phyloP scores from a whole-genome alignment of 2,888 invertebrate genomes.

The Eristalis arbustorum region DNA sequence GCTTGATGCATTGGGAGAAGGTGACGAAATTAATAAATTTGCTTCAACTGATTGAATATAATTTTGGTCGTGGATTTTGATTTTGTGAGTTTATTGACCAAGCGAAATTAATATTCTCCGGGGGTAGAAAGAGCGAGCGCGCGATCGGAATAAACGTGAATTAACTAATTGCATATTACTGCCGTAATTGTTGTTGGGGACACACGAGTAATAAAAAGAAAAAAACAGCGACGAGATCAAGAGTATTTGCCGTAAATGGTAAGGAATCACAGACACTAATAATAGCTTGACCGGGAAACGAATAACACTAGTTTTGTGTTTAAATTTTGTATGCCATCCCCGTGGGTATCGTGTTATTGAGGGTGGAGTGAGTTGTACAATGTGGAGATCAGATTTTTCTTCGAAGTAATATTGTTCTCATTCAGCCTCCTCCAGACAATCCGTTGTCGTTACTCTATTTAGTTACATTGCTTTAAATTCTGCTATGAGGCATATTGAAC shows the following conservation, averaged over 20 bases:
- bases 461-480: background rate
- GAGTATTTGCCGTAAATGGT: slow-evolving; percentile 38
- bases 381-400: background rate
- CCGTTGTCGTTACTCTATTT: background rate
- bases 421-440: background rate
- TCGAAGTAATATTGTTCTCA: background rate
- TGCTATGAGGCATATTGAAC: background rate
- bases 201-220: slow-evolving; percentile 21
- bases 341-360: background rate
- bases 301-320: background rate
- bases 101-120: slow-evolving; percentile 37
- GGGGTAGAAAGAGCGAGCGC: background rate
- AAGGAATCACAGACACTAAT: slow-evolving; percentile 6
- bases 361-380: background rate
- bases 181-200: slow-evolving; percentile 6
- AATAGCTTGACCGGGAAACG: slow-evolving; percentile 9
- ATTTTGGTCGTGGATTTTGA: slow-evolving; percentile 7
- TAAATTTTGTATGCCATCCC: background rate
- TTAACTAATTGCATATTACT: slow-evolving; percentile 38
- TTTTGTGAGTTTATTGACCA: slow-evolving; percentile 44
- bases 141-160: slow-evolving; percentile 25
- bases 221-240: slow-evolving; percentile 15
- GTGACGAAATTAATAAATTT: background rate
- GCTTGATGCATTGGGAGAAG: background rate
- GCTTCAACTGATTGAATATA: slow-evolving; percentile 13